Evolutionary conservation across 2,113 vertebrate species (phyloP).

Genomic region (Nothoprocta perdicaria): DNA sequence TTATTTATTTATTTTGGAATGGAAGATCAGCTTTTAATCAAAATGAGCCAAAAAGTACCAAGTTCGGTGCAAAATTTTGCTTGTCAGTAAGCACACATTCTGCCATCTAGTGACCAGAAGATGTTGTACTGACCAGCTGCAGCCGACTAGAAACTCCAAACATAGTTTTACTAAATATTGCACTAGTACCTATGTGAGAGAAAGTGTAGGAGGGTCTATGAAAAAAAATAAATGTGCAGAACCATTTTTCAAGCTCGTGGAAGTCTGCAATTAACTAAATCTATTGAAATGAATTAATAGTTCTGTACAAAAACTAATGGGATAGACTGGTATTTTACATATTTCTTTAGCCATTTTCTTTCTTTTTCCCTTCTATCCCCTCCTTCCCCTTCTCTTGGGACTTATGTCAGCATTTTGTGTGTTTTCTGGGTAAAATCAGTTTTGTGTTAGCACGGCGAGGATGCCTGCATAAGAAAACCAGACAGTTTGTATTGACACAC

Average conservation of each 20-base stretch:
- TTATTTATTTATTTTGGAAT: background rate
- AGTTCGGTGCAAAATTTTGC: background rate
- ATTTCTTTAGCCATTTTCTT: background rate
- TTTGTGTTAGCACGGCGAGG: background rate
- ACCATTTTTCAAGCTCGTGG: background rate
- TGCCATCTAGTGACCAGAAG: constrained; percentile 73
- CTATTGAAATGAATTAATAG: background rate
- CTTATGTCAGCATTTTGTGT: background rate
- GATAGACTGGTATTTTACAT: background rate
- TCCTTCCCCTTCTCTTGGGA: background rate
- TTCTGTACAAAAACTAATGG: background rate
- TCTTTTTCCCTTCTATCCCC: background rate
- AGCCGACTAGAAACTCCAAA: background rate
- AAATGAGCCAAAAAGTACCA: background rate
- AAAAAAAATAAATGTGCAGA: background rate
- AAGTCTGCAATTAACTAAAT: background rate
- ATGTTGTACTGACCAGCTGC: constrained; percentile 22
- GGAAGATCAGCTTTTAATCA: background rate
- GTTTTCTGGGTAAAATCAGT: background rate
- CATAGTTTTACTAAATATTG: background rate
- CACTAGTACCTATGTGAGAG: background rate
- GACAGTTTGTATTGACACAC: background rate
- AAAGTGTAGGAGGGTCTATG: background rate
- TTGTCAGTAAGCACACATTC: constrained; percentile 47
- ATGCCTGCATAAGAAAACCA: background rate